Conservation (phyloP, 2,888 invertebrate species). For the Zhuqinia jingwanae region DNA sequence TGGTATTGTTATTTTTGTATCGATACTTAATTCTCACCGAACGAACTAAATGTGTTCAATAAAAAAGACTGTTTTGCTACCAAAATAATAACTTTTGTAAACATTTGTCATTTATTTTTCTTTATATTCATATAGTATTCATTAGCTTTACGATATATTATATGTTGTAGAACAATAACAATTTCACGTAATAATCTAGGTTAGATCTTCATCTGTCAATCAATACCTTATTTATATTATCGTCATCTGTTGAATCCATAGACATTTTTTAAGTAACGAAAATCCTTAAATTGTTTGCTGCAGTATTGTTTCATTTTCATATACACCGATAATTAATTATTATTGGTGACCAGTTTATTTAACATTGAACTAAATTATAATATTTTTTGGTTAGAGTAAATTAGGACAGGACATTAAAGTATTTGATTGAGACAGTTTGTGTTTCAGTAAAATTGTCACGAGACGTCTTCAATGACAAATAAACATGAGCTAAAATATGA, state of each 20-base stretch:
- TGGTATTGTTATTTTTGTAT: background rate
- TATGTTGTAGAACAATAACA: slow-evolving; percentile 53
- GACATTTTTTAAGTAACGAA: background rate
- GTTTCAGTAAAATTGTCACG: slow-evolving; percentile 34
- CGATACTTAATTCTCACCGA: background rate
- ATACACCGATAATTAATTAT: no score
- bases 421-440: slow-evolving; percentile 44
- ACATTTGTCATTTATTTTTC: slow-evolving; percentile 47
- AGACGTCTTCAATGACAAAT: slow-evolving; percentile 12
- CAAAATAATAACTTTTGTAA: slow-evolving; percentile 7
- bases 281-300: background rate
- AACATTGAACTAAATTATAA: background rate
- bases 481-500: slow-evolving; percentile 34
- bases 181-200: slow-evolving; percentile 46
- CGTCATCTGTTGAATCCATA: background rate
- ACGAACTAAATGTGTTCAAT: slow-evolving; percentile 24
- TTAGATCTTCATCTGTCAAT: slow-evolving; percentile 37
- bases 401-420: background rate
- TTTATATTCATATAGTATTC: slow-evolving; percentile 29
- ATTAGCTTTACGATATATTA: background rate
- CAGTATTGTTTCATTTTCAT: background rate
- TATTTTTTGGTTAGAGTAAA: background rate
- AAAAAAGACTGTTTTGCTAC: slow-evolving; percentile 7
- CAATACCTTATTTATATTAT: background rate
- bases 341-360: background rate